Percentiles rank a stretch among this genome's conserved stretches.
Conservation (phyloP, 2,797 vertebrate genomes). For the Scleropages formosus region DNA sequence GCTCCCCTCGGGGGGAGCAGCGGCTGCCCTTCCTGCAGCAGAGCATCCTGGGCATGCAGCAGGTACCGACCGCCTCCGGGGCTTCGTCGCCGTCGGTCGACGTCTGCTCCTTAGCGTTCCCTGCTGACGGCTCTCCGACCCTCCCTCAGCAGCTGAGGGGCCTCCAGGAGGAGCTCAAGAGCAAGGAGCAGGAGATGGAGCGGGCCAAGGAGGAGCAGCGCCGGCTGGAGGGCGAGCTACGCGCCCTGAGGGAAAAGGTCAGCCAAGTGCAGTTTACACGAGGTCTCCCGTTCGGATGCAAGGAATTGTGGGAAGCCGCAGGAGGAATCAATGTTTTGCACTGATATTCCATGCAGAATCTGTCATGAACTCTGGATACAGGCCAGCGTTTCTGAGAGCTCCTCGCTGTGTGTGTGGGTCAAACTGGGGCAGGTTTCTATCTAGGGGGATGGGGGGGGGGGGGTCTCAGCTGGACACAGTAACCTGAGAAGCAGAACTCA, state of each 20-base stretch:
- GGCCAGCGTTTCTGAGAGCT: background rate
- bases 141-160: conserved; percentile 80
- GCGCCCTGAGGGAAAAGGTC: conserved; percentile 82
- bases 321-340: background rate
- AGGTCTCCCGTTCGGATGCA: background rate
- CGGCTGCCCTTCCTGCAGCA: conserved; percentile 89
- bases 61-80: conserved; percentile 65
- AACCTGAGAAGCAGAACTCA: conserved; percentile 5
- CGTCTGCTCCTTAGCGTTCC: background rate
- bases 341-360: background rate
- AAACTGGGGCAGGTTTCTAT: background rate
- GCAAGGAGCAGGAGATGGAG: conserved; percentile 84
- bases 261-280: conserved; percentile 26
- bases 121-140: conserved; percentile 38
- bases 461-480: conserved; percentile 20
- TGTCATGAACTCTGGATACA: background rate
- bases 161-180: conserved; percentile 85
- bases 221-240: conserved; percentile 68
- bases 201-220: conserved; percentile 84
- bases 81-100: background rate
- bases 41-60: conserved; percentile 88
- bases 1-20: conserved; percentile 79
- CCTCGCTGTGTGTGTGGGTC: conserved; percentile 13
- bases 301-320: background rate
- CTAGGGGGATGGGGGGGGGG: background rate